A percentile compares a stretch with the other conserved stretches of the same genome.
These are phyloP conservation scores for Dasypus novemcinctus DNA, from an alignment of 2,113 vertebrate genomes.

Conservation along the genomic window DNA sequence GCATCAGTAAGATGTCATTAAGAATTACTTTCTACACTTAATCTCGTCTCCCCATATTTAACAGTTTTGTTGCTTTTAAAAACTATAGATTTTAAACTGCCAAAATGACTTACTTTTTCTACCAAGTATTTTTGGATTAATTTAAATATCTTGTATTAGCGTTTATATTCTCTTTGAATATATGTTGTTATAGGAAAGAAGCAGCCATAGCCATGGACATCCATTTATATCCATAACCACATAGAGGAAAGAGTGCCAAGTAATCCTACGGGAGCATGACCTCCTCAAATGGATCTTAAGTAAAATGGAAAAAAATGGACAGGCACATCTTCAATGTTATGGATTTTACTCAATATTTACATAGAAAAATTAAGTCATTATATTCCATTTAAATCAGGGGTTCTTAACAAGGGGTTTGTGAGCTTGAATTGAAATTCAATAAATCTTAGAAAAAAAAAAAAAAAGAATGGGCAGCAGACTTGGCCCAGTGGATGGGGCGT, in stretches of 20 bases:
- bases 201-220: neutral
- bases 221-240: neutral
- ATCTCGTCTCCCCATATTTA: slow-evolving; percentile 73
- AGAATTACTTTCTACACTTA: slow-evolving; percentile 74
- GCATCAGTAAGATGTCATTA: slow-evolving; percentile 77
- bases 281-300: neutral
- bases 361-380: slow-evolving; percentile 7
- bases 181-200: slow-evolving; percentile 46
- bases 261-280: slow-evolving; percentile 42
- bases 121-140: slow-evolving; percentile 56
- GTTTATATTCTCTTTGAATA: slow-evolving; percentile 49
- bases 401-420: no score
- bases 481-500: no score
- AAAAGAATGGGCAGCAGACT: no score
- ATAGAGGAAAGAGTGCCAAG: neutral
- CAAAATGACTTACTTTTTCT: slow-evolving; percentile 55
- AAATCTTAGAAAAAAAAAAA: no score
- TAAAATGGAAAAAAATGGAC: slow-evolving; percentile 49
- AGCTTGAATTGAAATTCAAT: no score
- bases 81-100: slow-evolving; percentile 63
- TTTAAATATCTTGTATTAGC: slow-evolving; percentile 50
- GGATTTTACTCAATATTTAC: neutral
- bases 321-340: neutral
- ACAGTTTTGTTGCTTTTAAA: slow-evolving; percentile 71
- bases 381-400: slow-evolving; percentile 4